Evolutionary conservation across 1,140 invertebrate species (phyloP), one percentile per base, ranked within the genome.

Genomic region (Drosophila suzukii): DNA sequence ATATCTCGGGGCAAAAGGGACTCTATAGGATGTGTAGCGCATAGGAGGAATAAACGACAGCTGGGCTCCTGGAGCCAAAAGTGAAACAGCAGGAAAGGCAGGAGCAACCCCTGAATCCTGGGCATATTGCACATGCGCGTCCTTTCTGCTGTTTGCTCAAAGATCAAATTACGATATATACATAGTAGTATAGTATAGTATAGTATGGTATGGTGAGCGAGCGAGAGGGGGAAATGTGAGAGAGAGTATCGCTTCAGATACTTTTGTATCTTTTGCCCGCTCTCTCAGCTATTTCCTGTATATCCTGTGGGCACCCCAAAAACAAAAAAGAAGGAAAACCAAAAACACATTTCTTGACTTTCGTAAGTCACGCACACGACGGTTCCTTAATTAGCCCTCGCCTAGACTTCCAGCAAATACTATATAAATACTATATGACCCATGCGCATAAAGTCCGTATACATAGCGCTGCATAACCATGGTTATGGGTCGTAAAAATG

Each of bases 51-150:
- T 78, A 82, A 84, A 79, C 82, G 81, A 85, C 81, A 86, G 81
- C 81, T 84, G 81, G 38, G 59, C 59, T 63, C 38, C 51, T 50
- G 72, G 59, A 56, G 34, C 24, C 51, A 53, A 24, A 61, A 43
- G 58, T 44, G 57, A 60, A 55, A 30, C 71, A 60, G 51, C 53
- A 46, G 63, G 47, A 65, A 13, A 50, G 43, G 62, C 53, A 70
- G 70, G 70, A 83, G 27, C 71, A 75, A 84, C 81, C 81, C 81
- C 81, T 70, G 67, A 41, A 27, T 71, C 66, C 65, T 85, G 79
- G 79, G 81, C 81, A 84, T 84, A 84, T 84, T 84, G 81, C 81
- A 84, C 81, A 81, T 78, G 72, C 81, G 81, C 81, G 81, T 85
- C 82, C 81, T 85, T 86, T 86, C 81, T 57, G 30, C 50, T 53